A percentile compares a stretch with the other conserved stretches of the same genome.
Evolutionary conservation across 1,140 invertebrate species (phyloP).

Genomic region (Chrysoperla carnea): DNA sequence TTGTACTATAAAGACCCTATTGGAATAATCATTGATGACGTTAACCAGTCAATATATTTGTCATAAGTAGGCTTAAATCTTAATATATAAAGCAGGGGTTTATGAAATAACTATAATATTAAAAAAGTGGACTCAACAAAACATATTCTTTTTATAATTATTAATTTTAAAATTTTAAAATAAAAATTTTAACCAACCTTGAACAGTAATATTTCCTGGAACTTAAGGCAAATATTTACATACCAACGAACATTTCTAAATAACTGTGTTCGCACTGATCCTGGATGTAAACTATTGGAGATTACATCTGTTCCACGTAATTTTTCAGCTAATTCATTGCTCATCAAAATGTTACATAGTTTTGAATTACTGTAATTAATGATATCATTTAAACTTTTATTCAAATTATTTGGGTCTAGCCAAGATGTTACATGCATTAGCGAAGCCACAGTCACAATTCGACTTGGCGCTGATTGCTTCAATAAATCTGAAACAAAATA

Average conservation of each 20-base stretch:
- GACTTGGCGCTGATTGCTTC: constrained; percentile 22
- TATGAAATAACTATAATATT: too few species aligned
- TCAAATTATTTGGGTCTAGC: constrained; percentile 22
- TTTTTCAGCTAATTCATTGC: constrained; percentile 20
- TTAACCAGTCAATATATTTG: too few species aligned
- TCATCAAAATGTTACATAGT: constrained; percentile 26
- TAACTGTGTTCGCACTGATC: constrained; percentile 24
- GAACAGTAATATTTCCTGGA: constrained; percentile 4
- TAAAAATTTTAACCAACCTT: too few species aligned
- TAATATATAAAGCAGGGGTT: too few species aligned
- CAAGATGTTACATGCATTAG: constrained; percentile 15
- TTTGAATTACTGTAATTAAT: constrained; percentile 22
- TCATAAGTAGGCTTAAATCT: too few species aligned
- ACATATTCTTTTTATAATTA: too few species aligned
- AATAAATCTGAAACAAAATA: constrained; percentile 21
- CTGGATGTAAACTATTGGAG: constrained; percentile 27
- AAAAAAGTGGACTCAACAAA: too few species aligned
- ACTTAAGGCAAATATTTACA: background rate
- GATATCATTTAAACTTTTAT: constrained; percentile 5
- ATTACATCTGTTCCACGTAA: constrained; percentile 19
- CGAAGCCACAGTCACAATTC: constrained; percentile 26
- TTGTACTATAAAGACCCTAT: too few species aligned
- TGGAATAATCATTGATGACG: too few species aligned
- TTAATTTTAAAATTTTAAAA: too few species aligned
- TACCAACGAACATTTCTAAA: constrained; percentile 4